Evolutionary conservation across 2,113 vertebrate species (phyloP).

Genomic region (Xiphias gladius): DNA sequence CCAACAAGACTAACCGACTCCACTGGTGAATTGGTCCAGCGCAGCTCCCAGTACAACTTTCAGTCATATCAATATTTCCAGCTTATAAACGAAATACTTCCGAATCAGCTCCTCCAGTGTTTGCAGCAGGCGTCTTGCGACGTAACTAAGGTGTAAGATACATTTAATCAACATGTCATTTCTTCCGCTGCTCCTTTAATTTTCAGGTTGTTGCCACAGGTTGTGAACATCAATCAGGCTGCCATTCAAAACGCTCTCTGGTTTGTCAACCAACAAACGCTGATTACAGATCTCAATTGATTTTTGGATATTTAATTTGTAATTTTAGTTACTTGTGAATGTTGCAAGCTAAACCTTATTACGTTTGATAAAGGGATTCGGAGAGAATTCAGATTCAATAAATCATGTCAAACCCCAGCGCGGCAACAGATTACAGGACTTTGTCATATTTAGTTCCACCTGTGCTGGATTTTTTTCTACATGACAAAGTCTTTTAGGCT

Average conservation of each 20-base stretch:
- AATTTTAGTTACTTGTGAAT: background rate
- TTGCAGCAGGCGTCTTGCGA: no score
- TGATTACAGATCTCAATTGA: background rate
- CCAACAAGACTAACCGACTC: no score
- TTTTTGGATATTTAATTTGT: background rate
- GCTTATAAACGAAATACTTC: background rate
- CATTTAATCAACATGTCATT: background rate
- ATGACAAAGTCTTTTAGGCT: background rate
- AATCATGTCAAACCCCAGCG: background rate
- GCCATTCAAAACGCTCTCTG: background rate
- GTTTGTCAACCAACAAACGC: background rate
- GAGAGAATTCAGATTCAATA: background rate
- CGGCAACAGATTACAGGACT: no score
- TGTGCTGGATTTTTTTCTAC: background rate
- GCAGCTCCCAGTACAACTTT: no score
- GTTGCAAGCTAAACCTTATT: background rate
- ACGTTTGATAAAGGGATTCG: background rate
- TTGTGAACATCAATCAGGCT: slow-evolving; percentile 2
- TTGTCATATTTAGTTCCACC: background rate
- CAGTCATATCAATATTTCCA: background rate
- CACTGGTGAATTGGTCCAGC: no score
- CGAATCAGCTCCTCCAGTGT: no score
- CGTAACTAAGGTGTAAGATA: background rate
- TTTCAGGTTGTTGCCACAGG: background rate
- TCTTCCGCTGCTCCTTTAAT: slow-evolving; percentile 1